Evolutionary conservation across 2,113 vertebrate genomes (phyloP).

Genomic region (Silurus glanis): DNA sequence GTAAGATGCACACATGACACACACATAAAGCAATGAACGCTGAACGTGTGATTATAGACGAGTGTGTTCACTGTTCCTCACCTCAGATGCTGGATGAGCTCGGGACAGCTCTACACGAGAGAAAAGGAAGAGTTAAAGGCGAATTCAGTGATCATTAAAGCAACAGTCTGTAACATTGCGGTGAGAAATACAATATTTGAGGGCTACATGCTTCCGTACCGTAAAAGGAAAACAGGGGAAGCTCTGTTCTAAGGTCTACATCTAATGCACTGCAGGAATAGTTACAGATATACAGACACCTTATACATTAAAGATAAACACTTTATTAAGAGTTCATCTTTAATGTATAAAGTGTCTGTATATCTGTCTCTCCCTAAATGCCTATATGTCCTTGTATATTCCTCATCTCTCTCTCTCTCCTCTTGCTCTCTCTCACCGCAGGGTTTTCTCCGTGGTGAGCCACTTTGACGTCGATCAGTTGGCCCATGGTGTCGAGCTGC

Average conservation of each 20-base stretch:
- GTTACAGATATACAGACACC: neutral
- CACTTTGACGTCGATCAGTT: constrained; percentile 96
- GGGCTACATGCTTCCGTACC: neutral
- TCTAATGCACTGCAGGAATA: neutral
- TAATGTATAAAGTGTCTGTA: no score
- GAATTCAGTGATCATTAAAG: neutral
- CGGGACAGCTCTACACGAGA: constrained; percentile 86
- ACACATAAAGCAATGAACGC: neutral
- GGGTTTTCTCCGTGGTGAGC: constrained; percentile 98
- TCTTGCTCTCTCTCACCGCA: constrained; percentile 75
- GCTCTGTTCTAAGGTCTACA: neutral
- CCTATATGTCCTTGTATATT: neutral
- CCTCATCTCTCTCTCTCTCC: neutral
- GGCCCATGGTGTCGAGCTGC: constrained; percentile 86
- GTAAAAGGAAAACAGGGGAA: neutral
- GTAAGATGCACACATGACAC: constrained; percentile 22
- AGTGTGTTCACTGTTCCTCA: constrained; percentile 65
- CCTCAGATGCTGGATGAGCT: constrained; percentile 93
- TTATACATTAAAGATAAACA: neutral
- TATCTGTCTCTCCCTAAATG: no score
- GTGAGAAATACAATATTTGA: neutral
- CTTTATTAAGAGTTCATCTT: neutral
- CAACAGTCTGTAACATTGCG: neutral
- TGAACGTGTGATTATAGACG: neutral
- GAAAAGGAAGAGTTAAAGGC: constrained; percentile 45